Base-by-base conservation (phyloP, 1,140 invertebrate genomes). In the Riptortus pedestris region DNA sequence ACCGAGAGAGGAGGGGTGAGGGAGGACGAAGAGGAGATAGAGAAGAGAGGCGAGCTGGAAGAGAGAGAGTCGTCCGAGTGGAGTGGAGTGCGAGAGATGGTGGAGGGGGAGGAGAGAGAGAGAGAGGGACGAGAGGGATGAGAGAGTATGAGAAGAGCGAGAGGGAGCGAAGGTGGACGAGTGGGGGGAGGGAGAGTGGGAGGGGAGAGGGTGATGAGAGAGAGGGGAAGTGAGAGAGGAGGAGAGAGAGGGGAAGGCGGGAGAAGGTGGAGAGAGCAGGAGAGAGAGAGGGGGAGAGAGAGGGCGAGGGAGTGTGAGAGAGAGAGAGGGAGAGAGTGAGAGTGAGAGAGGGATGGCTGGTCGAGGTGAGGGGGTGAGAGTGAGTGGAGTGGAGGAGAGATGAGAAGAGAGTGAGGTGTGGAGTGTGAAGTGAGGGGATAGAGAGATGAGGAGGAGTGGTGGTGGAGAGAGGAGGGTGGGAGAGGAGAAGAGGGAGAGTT, bases 211-310 rank as follows among this genome's bases (percentile, higher is more conserved):
- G 66, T 69, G 66, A 66, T 64, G 67, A 62, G 63, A 66, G 72
- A 71, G 70, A 71, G 71, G 71, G 71, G 71, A 71, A 72, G 70
- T 68, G 66, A 70, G 70, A 67, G 70, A 68, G 72, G 68, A 72
- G 69, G 68, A 71, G 72, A 73, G 70, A 70, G 72, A 71, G 63
- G 11, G 22, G 28, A 4, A 61, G 59, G n/a, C n/a, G n/a, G n/a
- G n/a, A n/a, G n/a, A n/a, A n/a, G n/a, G n/a, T n/a, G n/a, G n/a
- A n/a, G n/a, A 45, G 33, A 38, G 33, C 5, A 16, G 33, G 28
- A 27, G 28, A 61, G 28, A 57, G 20, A 33, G 43, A 64, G 18
- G 43, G 33, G 5, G 28, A 20, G 57, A 47, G 11, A 38, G 52
- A 57, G 65, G 29, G 22, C n/a, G n/a, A n/a, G n/a, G n/a, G n/a